Base-by-base conservation (phyloP, 2,888 invertebrate genomes). In the Netelia melanura region DNA sequence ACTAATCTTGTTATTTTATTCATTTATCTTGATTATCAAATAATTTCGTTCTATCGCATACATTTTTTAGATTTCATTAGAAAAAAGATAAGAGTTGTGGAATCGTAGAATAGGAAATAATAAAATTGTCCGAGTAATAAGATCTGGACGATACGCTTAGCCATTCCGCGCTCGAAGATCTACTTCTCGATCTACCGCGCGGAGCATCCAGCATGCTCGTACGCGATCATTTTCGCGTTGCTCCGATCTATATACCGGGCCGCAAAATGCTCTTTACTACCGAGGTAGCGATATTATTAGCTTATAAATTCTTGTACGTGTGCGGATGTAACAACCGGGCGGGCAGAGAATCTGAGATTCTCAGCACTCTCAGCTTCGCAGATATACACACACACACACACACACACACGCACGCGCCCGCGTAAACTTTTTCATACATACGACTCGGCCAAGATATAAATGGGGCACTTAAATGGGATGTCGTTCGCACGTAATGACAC, bases 221-320 rank as follows among this genome's bases (percentile, higher is more conserved):
- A 78, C 78, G 85, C 88, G 89, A 91, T 92, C 88, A 92, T 91
- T 91, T 91, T 91, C 90, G 87, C 90, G 70, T 86, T 80, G 83
- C 88, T 80, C 71, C 89, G 89, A 91, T 92, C 10, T 48, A 48
- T 48, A 48, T 48, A 48, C 61, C 48, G 81, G 74, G 62, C 9
- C 30, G 70, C 79, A 54, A 79, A 81, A 72, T 30, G 71, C 88
- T 88, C 87, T 92, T 91, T 91, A 92, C 91, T 91, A 91, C 92
- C 91, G 86, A 89, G 88, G 90, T 90, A 91, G 91, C 91, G 84
- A 89, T 91, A 90, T 92, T 92, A 92, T 79, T 91, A 90, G 92
- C 92, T 89, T 92, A 92, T 92, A 92, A 92, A 92, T 92, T 92
- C 89, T 89, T 88, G 56, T 76, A 76, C 65, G 71, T 58, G 79